phyloP scores from a whole-genome alignment of 2,797 vertebrate genomes.

The Malacoctenus gilli region DNA sequence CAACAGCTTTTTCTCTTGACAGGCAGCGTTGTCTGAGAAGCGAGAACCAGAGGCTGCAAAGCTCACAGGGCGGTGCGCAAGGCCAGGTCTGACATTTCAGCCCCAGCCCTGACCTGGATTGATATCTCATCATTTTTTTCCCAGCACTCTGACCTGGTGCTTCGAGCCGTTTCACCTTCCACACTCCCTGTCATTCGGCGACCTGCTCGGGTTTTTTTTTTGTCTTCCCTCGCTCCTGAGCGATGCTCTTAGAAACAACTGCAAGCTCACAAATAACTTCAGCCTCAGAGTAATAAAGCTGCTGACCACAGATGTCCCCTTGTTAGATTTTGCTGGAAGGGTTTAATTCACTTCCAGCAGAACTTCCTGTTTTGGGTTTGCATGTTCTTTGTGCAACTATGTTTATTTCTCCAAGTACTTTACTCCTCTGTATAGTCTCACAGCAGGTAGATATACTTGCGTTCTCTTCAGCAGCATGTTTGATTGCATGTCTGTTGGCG shows the following conservation, averaged over 20 bases:
- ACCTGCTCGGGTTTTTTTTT: background rate
- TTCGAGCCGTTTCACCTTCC: background rate
- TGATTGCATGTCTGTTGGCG: no score
- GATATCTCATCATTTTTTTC: slow-evolving; percentile 11
- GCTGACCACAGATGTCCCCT: no score
- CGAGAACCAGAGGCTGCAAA: background rate
- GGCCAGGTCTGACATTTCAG: background rate
- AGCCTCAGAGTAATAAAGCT: no score
- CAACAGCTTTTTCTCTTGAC: background rate
- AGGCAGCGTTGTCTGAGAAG: background rate
- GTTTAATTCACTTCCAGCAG: no score
- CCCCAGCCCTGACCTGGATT: background rate
- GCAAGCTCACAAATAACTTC: no score
- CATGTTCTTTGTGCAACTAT: no score
- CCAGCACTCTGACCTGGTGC: slow-evolving; percentile 1
- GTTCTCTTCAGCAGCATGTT: no score
- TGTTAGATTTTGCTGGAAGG: no score
- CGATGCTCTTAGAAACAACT: background rate
- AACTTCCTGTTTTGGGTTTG: no score
- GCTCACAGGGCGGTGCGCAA: background rate
- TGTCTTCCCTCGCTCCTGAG: background rate
- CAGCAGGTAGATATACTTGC: no score
- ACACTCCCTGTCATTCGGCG: background rate
- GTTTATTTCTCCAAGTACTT: no score
- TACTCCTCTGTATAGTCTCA: no score